Evolutionary conservation across 1,140 invertebrate genomes (phyloP).

Genomic region (Papilio aristodemus): DNA sequence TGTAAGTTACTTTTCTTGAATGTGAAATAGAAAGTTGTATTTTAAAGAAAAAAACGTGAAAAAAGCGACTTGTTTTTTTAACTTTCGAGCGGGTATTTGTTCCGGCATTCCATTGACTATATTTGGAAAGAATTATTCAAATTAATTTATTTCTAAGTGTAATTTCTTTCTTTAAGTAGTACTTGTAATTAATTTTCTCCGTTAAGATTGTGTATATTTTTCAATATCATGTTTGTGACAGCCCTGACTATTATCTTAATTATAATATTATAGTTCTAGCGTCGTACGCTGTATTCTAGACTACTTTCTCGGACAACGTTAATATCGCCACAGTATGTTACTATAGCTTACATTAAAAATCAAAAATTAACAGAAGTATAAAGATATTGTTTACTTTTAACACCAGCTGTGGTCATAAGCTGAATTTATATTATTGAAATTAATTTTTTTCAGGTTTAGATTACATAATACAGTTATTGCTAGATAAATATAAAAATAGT

Average conservation of each 20-base stretch:
- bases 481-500: too few species aligned
- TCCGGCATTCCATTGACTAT: conserved; percentile 6
- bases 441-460: too few species aligned
- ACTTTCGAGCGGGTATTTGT: not conserved
- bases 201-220: too few species aligned
- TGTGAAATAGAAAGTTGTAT: conserved; percentile 3
- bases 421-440: too few species aligned
- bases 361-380: too few species aligned
- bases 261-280: not conserved
- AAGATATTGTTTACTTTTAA: too few species aligned
- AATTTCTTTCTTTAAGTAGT: too few species aligned
- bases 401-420: too few species aligned
- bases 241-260: not conserved
- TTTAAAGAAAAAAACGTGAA: not conserved
- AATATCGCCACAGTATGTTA: not conserved
- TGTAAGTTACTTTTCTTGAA: not conserved
- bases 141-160: too few species aligned
- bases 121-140: not conserved
- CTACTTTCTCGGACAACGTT: not conserved
- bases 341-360: not conserved
- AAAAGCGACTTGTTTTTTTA: not conserved
- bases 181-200: too few species aligned
- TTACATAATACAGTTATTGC: too few species aligned
- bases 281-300: not conserved
- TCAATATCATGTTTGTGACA: not conserved